Conservation (phyloP, 2,113 vertebrate species). For the Rousettus leschenaultii region DNA sequence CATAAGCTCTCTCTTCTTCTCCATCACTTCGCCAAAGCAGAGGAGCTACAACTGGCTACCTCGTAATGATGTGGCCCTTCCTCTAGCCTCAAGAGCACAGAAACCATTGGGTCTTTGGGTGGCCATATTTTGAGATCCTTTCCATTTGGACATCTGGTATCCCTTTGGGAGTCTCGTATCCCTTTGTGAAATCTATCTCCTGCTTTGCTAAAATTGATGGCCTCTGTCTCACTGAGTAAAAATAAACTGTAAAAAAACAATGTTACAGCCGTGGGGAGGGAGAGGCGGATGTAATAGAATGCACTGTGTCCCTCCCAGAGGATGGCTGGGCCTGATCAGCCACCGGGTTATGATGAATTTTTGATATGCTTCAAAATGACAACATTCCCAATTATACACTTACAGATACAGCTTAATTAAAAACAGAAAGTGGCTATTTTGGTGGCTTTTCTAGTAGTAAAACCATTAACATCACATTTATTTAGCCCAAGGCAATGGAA, state of each 20-base stretch:
- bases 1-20: neutral
- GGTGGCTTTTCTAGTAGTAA: conserved; percentile 31
- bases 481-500: conserved; percentile 24
- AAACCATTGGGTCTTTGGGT: neutral
- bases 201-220: neutral
- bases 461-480: neutral
- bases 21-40: neutral
- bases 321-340: neutral
- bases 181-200: neutral
- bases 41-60: neutral
- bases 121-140: neutral
- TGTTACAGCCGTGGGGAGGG: neutral
- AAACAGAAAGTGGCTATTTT: conserved; percentile 32
- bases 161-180: neutral
- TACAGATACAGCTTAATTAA: conserved; percentile 46
- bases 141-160: neutral
- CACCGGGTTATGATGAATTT: conserved; percentile 51
- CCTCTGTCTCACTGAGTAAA: neutral
- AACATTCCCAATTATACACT: neutral
- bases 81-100: neutral
- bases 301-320: neutral
- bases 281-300: neutral
- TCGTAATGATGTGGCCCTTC: neutral
- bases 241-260: conserved; percentile 21
- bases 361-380: conserved; percentile 48